Conservation (phyloP, 2,888 invertebrate genomes). For the Aphodius sticticus region DNA sequence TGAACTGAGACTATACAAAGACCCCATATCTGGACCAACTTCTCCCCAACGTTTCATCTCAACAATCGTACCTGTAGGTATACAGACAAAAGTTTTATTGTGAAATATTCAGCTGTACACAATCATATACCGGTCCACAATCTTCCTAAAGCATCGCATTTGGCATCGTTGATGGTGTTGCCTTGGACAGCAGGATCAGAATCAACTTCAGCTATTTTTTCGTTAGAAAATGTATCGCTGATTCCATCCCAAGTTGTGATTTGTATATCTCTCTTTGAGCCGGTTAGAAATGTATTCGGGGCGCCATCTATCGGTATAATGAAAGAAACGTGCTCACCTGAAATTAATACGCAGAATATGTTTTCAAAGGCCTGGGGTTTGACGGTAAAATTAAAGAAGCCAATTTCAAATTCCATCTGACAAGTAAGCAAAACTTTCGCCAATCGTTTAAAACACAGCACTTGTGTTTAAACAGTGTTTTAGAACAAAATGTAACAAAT, state of each 20-base stretch:
- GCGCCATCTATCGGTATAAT: constrained; percentile 70
- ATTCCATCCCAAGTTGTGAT: constrained; percentile 71
- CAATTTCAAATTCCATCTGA: no score
- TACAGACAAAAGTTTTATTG: background rate
- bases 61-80: constrained; percentile 37
- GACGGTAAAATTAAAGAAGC: no score
- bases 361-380: background rate
- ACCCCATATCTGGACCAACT: constrained; percentile 28
- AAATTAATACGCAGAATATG: background rate
- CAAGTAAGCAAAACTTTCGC: no score
- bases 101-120: background rate
- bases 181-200: constrained; percentile 62
- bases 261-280: constrained; percentile 64
- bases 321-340: constrained; percentile 56
- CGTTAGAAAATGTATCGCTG: constrained; percentile 61
- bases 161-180: constrained; percentile 71
- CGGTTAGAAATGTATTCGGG: constrained; percentile 68
- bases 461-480: no score
- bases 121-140: constrained; percentile 70
- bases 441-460: no score
- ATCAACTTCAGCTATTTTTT: constrained; percentile 67
- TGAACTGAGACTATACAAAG: constrained; percentile 31
- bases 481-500: no score
- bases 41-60: constrained; percentile 29
- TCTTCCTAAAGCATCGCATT: constrained; percentile 77